phyloP scores from a whole-genome alignment of 2,888 invertebrate genomes.

The Anaspis maculata region DNA sequence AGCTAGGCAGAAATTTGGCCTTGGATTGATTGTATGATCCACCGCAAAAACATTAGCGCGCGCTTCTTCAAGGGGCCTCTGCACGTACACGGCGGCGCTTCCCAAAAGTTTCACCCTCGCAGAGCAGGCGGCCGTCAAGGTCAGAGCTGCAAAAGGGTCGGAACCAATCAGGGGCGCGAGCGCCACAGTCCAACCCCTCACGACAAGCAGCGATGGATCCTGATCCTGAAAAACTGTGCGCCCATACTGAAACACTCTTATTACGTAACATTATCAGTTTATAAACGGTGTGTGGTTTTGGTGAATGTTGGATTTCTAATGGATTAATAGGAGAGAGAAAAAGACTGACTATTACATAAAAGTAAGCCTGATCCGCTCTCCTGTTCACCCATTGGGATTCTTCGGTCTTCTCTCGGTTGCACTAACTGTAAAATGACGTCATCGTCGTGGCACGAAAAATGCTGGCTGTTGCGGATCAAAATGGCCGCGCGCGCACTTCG shows the following conservation, averaged over 20 bases:
- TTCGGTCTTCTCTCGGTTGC: constrained; percentile 6
- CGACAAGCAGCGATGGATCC: no score
- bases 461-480: constrained; percentile 21
- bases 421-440: constrained; percentile 8
- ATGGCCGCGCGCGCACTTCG: constrained; percentile 37
- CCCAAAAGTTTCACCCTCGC: not conserved
- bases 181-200: constrained; percentile 9
- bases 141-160: constrained; percentile 1
- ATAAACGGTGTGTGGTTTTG: no score
- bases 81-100: not conserved
- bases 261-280: no score
- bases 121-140: constrained; percentile 9
- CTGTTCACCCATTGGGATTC: constrained; percentile 30
- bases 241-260: constrained; percentile 5
- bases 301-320: constrained; percentile 20
- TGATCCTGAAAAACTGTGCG: no score
- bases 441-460: constrained; percentile 1
- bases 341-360: constrained; percentile 34
- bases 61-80: not conserved
- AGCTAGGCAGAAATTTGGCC: constrained; percentile 22
- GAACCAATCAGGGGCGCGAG: constrained; percentile 7
- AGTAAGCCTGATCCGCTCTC: constrained; percentile 36
- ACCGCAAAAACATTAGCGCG: constrained; percentile 21
- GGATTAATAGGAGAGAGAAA: constrained; percentile 38
- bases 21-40: constrained; percentile 26